Conservation (phyloP, 2,888 invertebrate genomes). For the Melipona bicolor region DNA sequence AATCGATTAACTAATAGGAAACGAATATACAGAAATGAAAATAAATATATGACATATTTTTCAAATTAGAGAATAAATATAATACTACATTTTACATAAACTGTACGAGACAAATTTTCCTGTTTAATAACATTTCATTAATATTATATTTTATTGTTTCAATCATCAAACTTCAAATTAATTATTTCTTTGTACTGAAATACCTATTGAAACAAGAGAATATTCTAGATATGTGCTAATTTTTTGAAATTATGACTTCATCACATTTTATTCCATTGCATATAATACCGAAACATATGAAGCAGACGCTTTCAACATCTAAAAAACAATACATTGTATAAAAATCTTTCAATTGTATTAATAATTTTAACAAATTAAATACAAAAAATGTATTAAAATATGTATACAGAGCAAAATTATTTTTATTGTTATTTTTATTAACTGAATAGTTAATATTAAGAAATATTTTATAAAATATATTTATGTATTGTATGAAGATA, state of each 20-base stretch:
- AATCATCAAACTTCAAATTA: not conserved
- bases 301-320: conserved; percentile 67
- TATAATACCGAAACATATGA: conserved; percentile 70
- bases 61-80: not conserved
- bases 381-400: not conserved
- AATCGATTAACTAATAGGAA: not conserved
- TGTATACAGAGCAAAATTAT: not conserved
- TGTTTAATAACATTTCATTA: not conserved
- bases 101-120: not conserved
- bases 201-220: not conserved
- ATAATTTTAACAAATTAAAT: not conserved
- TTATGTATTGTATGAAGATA: not conserved
- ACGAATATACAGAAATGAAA: not conserved
- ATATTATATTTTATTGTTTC: not conserved
- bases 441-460: not conserved
- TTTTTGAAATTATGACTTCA: not conserved
- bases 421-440: not conserved
- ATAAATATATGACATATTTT: not conserved
- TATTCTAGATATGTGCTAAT: not conserved
- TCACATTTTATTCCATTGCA: conserved; percentile 57
- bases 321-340: conserved; percentile 8
- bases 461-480: not conserved
- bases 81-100: not conserved
- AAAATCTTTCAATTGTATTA: not conserved
- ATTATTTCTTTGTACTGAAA: not conserved